phyloP scores from a whole-genome alignment of 2,113 vertebrate species.

The Nicator chloris region DNA sequence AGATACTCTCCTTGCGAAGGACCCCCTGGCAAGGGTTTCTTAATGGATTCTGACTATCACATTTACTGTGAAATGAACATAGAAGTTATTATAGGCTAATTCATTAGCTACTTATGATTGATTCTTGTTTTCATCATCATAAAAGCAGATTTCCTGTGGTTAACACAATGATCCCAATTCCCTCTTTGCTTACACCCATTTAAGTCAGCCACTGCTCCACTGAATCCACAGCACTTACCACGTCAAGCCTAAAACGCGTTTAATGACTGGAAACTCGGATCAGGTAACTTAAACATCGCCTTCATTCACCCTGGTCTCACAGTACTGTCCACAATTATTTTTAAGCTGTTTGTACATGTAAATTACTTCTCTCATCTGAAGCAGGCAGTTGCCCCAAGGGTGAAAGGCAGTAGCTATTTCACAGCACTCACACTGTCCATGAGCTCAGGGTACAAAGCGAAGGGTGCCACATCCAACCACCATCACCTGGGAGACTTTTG shows the following conservation, averaged over 20 bases:
- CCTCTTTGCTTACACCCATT: neutral
- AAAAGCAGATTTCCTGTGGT: constrained; percentile 9
- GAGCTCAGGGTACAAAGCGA: neutral
- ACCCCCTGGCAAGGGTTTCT: neutral
- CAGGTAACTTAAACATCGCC: neutral
- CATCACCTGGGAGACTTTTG: neutral
- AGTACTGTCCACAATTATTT: neutral
- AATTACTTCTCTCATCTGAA: neutral
- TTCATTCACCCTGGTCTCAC: neutral
- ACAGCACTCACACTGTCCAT: neutral
- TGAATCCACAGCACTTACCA: neutral
- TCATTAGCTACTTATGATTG: neutral
- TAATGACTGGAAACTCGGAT: neutral
- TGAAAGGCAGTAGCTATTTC: neutral
- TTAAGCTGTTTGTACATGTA: neutral
- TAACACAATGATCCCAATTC: neutral
- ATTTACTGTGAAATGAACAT: neutral
- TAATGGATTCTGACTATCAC: neutral
- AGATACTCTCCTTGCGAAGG: neutral
- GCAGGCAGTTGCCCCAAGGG: neutral
- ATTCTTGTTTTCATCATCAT: constrained; percentile 22
- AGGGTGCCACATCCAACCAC: neutral
- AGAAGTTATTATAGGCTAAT: neutral
- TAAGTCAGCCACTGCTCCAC: neutral
- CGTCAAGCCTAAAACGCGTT: neutral